Base-by-base conservation (phyloP, 2,113 vertebrate species). In the Rhinogobius similis region DNA sequence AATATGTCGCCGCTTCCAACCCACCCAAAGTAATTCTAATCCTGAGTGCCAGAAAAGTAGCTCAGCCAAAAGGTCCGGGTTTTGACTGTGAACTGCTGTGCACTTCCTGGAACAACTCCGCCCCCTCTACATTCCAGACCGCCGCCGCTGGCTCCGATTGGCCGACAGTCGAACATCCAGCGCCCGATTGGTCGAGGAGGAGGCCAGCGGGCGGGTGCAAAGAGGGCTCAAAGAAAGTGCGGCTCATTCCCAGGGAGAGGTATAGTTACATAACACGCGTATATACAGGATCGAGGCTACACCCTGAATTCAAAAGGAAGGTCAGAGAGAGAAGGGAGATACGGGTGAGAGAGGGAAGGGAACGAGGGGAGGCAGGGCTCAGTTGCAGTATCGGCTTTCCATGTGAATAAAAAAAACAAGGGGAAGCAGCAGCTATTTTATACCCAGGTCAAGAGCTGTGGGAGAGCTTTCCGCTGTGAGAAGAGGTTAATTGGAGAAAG, bases 91-190 rank as follows among this genome's bases (percentile, higher is more conserved):
- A 21, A 67, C 50, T 86, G 83, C 82, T 83, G 79, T 83, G 66
- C 65, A 83, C 88, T 90, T 91, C 89, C 90, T 90, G 87, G 82
- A 90, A 88, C 84, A 72, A 71, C 70, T 46, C 87, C 79, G 74
- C 87, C 85, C 68, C 72, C 73, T 10, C 73, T 29, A 1, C 82
- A 86, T 87, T 87, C 82, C 84, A 52, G 58, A 89, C 84, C 77
- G 87, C 73, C 59, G 68, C 66, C 59, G 62, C 58, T 21, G 65
- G 78, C 78, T 84, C 81, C 76, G 48, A 88, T 73, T 85, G 86
- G 83, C 80, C 77, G 76, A 68, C 23, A 71, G 83, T 65, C 81
- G 78, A 3, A 23, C 59, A 41, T 6, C 46, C 10, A 52, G 80
- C 55, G 38, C 70, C 67, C 80, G 18, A 82, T 77, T 74, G 88